These are phyloP conservation scores for Streptopelia turtur DNA, from an alignment of 2,797 vertebrate species.

Conservation along the genomic window DNA sequence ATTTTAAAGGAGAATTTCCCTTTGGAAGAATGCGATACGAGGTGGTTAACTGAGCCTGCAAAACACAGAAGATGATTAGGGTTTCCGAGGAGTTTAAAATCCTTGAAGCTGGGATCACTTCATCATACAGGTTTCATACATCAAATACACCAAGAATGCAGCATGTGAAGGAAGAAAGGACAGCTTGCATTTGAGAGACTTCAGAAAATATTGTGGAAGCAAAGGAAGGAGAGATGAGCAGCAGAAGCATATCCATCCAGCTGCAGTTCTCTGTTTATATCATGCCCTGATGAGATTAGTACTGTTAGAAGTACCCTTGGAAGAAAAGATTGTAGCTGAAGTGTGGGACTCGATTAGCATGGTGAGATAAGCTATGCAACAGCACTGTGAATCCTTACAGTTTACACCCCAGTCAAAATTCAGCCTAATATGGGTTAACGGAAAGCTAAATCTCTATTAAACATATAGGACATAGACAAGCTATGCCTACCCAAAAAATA, in stretches of 20 bases:
- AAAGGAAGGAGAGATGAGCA: neutral
- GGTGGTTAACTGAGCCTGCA: neutral
- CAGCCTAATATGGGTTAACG: neutral
- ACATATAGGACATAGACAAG: neutral
- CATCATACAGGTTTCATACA: neutral
- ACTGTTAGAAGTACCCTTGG: neutral
- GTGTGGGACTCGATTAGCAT: neutral
- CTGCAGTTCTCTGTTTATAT: neutral
- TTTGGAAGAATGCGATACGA: neutral
- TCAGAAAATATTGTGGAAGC: neutral
- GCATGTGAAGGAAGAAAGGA: neutral
- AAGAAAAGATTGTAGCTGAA: neutral
- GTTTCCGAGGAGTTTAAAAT: neutral
- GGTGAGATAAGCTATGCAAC: neutral
- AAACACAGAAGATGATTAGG: neutral
- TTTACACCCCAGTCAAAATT: neutral
- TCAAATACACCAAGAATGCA: neutral
- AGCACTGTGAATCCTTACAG: neutral
- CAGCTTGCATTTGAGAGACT: neutral
- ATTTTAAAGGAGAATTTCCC: neutral
- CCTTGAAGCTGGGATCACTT: neutral
- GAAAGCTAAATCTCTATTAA: neutral
- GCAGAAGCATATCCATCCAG: neutral
- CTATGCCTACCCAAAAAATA: neutral
- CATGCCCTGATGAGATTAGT: neutral